Evolutionary conservation across 1,140 invertebrate genomes (phyloP), one percentile per base, ranked within the genome.

Genomic region (Mesaphorura yosii): DNA sequence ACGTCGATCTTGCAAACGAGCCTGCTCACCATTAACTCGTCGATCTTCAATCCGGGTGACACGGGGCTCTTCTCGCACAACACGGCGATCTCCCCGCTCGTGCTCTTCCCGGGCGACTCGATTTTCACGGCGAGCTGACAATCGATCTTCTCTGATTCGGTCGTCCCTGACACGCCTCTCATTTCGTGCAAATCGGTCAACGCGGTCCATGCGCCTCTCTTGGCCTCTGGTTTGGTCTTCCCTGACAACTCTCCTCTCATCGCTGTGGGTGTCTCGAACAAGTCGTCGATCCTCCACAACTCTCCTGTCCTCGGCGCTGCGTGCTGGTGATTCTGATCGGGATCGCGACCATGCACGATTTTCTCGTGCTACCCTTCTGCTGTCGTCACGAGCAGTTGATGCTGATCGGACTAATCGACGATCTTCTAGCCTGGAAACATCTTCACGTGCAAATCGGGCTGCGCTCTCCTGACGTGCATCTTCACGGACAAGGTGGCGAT

Each of bases 61-160:
- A n/a, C n/a, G n/a, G n/a, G n/a, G n/a, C n/a, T n/a, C n/a, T n/a
- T n/a, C n/a, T n/a, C n/a, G n/a, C n/a, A n/a, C n/a, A n/a, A n/a
- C n/a, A n/a, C n/a, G n/a, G n/a, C n/a, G n/a, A n/a, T n/a, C n/a
- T n/a, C n/a, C n/a, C n/a, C n/a, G 15, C 20, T 39, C 34, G 4
- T 39, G 14, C 10, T 26, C 45, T 50, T 55, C 53, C 15, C 53
- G 53, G 40, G 41, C 52, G 0, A 54, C 12, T n/a, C 53, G 28
- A n/a, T 23, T 53, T 22, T 29, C 26, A 38, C 29, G 37, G 39
- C 41, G 26, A 6, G 28, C 27, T 28, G 23, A n/a, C 3, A 17
- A 17, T 37, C 22, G 47, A 38, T 15, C 34, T 52, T 52, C 39
- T 44, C 34, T 26, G n/a, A 6, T 42, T 45, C 49, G 38, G 39